Percentiles rank a stretch among this genome's conserved stretches.
phyloP scores from a whole-genome alignment of 2,888 invertebrate species.

The Pseudeuparius sepicola region DNA sequence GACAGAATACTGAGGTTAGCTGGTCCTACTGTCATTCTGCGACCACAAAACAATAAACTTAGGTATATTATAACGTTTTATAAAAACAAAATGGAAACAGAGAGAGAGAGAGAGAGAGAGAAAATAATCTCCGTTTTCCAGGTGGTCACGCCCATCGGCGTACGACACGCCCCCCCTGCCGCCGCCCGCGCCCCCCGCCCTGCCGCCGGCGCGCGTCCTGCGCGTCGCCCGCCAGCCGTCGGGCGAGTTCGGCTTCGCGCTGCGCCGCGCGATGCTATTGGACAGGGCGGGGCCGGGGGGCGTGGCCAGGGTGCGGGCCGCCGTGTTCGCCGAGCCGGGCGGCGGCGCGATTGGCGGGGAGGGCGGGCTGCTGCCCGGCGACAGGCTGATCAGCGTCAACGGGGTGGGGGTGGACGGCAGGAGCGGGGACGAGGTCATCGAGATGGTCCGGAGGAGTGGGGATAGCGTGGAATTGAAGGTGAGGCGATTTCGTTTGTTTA shows the following conservation, averaged over 20 bases:
- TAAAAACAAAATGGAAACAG: too few species aligned
- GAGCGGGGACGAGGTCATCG: constrained; percentile 84
- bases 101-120: too few species aligned
- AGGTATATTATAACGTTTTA: too few species aligned
- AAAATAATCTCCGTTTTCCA: too few species aligned
- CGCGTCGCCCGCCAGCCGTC: constrained; percentile 72
- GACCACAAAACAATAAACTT: too few species aligned
- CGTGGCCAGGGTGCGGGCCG: constrained; percentile 52
- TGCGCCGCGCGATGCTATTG: constrained; percentile 78
- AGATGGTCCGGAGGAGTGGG: constrained; percentile 80
- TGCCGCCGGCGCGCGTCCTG: constrained; percentile 65
- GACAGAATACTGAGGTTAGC: too few species aligned
- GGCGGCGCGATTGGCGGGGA: constrained; percentile 59
- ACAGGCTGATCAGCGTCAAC: constrained; percentile 86
- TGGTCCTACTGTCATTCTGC: too few species aligned
- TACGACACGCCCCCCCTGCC: constrained; percentile 69
- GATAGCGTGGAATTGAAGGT: constrained; percentile 79
- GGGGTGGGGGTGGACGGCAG: constrained; percentile 75
- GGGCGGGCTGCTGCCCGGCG: constrained; percentile 88
- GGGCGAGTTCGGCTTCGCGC: constrained; percentile 89
- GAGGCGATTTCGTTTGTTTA: too few species aligned
- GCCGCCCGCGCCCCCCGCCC: constrained; percentile 53
- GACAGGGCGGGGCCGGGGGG: constrained; percentile 45
- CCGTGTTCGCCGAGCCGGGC: constrained; percentile 87
- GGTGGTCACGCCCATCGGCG: constrained; percentile 68